These are phyloP conservation scores for Leucophenga montana DNA, from an alignment of 2,888 invertebrate species.

Conservation along the genomic window DNA sequence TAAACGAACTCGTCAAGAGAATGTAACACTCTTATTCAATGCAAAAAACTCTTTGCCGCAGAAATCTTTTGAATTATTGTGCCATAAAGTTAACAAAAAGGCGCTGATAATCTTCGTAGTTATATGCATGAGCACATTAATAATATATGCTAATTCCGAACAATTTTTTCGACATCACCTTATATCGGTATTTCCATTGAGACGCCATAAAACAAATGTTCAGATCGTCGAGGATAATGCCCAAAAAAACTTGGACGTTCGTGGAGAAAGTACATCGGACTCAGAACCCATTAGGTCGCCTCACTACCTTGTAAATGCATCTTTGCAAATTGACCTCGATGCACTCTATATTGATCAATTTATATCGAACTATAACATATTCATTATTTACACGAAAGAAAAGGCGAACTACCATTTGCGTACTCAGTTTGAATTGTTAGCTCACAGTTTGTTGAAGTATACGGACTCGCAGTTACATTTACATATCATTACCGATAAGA, in stretches of 20 bases:
- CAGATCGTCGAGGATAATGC: conserved; percentile 26
- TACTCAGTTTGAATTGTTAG: conserved; percentile 71
- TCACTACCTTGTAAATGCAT: conserved; percentile 54
- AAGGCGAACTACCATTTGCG: conserved; percentile 66
- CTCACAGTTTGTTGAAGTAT: conserved; percentile 69
- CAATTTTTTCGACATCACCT: conserved; percentile 58
- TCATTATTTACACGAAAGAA: conserved; percentile 71
- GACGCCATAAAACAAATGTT: conserved; percentile 35
- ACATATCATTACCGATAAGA: conserved; percentile 78
- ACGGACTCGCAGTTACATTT: conserved; percentile 75
- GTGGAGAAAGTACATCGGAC: not conserved
- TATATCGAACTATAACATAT: conserved; percentile 69
- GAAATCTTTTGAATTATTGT: conserved; percentile 45
- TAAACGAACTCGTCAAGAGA: conserved; percentile 54
- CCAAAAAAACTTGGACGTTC: not conserved
- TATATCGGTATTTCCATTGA: conserved; percentile 58
- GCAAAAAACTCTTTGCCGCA: conserved; percentile 50
- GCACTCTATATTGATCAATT: conserved; percentile 35
- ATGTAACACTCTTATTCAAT: conserved; percentile 55
- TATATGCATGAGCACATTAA: conserved; percentile 64
- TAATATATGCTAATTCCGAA: conserved; percentile 69
- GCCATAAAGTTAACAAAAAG: conserved; percentile 67
- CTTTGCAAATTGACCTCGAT: conserved; percentile 46
- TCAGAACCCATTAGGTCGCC: conserved; percentile 41
- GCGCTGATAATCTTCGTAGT: conserved; percentile 61